Base-by-base conservation (phyloP, 2,888 invertebrate genomes). In the Hybos culiciformis region DNA sequence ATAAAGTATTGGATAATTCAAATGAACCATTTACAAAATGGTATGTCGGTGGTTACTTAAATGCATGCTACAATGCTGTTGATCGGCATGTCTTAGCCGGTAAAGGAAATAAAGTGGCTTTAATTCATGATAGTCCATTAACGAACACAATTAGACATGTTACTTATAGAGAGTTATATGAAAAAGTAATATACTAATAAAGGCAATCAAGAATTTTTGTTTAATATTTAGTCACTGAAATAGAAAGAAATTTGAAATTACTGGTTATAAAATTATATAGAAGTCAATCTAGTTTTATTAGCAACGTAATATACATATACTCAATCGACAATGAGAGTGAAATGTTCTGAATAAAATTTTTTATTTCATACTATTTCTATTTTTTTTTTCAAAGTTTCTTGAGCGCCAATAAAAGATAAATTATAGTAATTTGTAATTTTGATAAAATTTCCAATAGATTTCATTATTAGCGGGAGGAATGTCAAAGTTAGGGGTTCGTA, bases 61-160 rank as follows among this genome's bases (percentile, higher is more conserved):
- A 92, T 55, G 90, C 91, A 0, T 91, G 92, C 57, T 83, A 91
- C 70, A 94, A 94, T 63, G 86, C 91, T 0, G 70, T 94, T 9
- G 94, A 94, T 64, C 75, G 93, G 0, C 93, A 94, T 67, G 83
- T 93, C 5, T 71, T 73, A 7, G 75, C 74, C 0, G 92, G 92
- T 0, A 71, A 74, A 12, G 92, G 90, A 0, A 73, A 78, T 9
- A 80, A 82, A 56, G 70, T 79, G 0, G 93, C 92, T 0, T 68
- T 94, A 19, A 84, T 93, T 37, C 83, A 93, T 60, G 93, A 94
- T 65, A 91, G 91, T 29, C 93, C 93, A 0, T 68, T 91, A 48
- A 90, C 88, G 0, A 77, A 82, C 47, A 78, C 78, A 0, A 71
- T 85, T 5, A 69, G 79, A 15, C 77, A 77, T 58, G 79, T 90